Evolutionary conservation across 1,140 invertebrate species (phyloP).

Genomic region (Papilio machaon): DNA sequence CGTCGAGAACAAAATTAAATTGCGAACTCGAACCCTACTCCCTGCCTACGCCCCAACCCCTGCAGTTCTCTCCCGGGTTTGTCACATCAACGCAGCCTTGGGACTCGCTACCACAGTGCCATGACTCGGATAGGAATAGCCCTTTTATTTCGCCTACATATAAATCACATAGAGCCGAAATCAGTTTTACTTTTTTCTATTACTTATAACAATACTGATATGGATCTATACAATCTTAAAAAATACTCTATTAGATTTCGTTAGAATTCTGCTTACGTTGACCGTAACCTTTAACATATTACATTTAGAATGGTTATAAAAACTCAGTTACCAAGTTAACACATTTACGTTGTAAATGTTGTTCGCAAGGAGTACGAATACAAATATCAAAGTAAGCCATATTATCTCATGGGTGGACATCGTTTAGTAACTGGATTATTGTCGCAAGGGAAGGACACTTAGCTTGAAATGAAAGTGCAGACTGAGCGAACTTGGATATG

Average conservation of each 20-base stretch:
- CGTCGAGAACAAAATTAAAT: slow-evolving; percentile 63
- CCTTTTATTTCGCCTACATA: slow-evolving; percentile 39
- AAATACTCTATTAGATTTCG: neutral
- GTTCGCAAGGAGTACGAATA: neutral
- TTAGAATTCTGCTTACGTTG: neutral
- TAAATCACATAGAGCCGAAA: slow-evolving; percentile 23
- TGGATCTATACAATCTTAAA: neutral
- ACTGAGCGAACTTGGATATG: neutral
- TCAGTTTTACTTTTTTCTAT: slow-evolving; percentile 5
- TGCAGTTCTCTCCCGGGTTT: slow-evolving; percentile 31
- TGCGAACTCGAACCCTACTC: slow-evolving; percentile 45
- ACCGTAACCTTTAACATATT: slow-evolving; percentile 10
- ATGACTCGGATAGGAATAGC: slow-evolving; percentile 11
- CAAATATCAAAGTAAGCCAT: neutral
- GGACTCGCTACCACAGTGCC: slow-evolving; percentile 1
- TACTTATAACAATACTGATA: neutral
- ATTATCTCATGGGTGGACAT: neutral
- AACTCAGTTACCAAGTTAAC: neutral
- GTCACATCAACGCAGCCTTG: slow-evolving; percentile 45
- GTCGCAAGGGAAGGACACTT: neutral
- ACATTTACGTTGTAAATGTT: neutral
- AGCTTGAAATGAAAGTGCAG: neutral
- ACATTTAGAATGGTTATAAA: neutral
- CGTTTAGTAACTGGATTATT: neutral
- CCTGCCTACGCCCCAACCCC: slow-evolving; percentile 28